Conservation (phyloP, 1,140 invertebrate genomes). For the Drosophila pandora region DNA sequence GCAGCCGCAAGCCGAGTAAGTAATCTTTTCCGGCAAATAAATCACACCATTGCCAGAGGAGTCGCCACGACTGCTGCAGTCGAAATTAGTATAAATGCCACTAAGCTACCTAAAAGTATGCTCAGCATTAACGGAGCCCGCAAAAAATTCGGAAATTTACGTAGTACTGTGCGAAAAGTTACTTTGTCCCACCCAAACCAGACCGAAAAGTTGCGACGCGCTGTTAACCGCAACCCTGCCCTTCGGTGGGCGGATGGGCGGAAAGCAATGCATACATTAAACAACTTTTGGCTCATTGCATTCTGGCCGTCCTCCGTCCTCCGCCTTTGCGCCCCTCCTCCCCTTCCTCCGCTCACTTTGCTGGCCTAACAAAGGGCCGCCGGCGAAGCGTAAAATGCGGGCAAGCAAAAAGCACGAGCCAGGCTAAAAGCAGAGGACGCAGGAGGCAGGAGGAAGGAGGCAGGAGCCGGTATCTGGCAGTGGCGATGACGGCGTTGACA, state of each 20-base stretch:
- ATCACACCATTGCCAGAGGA: constrained; percentile 75
- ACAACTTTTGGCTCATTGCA: constrained; percentile 83
- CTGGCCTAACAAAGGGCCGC: constrained; percentile 68
- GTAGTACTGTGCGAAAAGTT: constrained; percentile 78
- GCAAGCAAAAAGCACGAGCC: constrained; percentile 75
- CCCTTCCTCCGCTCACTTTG: constrained; percentile 4
- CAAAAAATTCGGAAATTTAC: constrained; percentile 63
- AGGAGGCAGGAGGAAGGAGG: constrained; percentile 10
- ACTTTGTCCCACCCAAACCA: constrained; percentile 47
- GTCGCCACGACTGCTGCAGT: constrained; percentile 51
- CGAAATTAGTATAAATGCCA: constrained; percentile 80
- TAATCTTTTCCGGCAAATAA: constrained; percentile 83
- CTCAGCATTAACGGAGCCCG: constrained; percentile 59
- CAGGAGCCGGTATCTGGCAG: constrained; percentile 10
- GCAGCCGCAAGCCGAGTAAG: constrained; percentile 67
- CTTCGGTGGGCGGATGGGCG: constrained; percentile 13
- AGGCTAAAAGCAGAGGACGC: constrained; percentile 5
- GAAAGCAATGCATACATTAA: constrained; percentile 79
- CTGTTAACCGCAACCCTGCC: constrained; percentile 69
- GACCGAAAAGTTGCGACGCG: constrained; percentile 70
- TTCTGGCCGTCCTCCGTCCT: constrained; percentile 40
- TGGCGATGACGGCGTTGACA: constrained; percentile 70
- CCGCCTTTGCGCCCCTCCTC: background rate
- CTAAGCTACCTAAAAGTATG: constrained; percentile 80
- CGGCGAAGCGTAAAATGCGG: constrained; percentile 78